phyloP scores from a whole-genome alignment of 2,888 invertebrate genomes.

The Drosophila cyrtoloma region DNA sequence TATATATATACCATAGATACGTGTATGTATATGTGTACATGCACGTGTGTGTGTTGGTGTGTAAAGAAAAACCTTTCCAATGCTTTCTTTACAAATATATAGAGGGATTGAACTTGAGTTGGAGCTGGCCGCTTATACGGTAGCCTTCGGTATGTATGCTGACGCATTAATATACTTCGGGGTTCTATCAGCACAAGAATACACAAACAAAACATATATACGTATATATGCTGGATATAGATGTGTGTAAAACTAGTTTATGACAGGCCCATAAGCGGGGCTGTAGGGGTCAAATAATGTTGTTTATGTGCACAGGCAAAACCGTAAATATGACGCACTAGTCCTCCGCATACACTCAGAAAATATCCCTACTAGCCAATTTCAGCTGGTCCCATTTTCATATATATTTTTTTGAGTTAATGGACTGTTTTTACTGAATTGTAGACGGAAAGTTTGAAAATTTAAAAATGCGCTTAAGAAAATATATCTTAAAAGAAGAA shows the following conservation, averaged over 20 bases:
- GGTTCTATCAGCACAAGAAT: constrained; percentile 16
- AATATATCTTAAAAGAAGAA: neutral
- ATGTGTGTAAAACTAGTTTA: constrained; percentile 80
- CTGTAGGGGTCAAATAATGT: constrained; percentile 69
- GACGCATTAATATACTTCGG: constrained; percentile 70
- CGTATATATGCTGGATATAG: constrained; percentile 50
- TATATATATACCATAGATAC: neutral
- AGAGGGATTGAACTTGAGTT: constrained; percentile 9
- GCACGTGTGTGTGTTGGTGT: constrained; percentile 15
- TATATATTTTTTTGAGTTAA: neutral
- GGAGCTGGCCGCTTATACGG: constrained; percentile 20
- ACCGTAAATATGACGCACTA: constrained; percentile 76
- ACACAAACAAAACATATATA: constrained; percentile 22
- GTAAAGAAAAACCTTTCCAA: constrained; percentile 62
- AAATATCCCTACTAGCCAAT: neutral
- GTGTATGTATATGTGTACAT: neutral
- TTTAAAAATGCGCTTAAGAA: neutral
- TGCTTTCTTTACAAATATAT: constrained; percentile 56
- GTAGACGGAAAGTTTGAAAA: neutral
- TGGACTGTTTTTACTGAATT: neutral
- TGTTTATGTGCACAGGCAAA: constrained; percentile 74
- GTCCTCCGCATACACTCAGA: constrained; percentile 9
- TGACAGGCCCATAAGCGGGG: constrained; percentile 53
- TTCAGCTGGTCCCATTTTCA: neutral
- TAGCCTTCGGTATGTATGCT: constrained; percentile 51